These are phyloP conservation scores for Hyperopisus bebe DNA, from an alignment of 2,113 vertebrate species.

Conservation along the genomic window DNA sequence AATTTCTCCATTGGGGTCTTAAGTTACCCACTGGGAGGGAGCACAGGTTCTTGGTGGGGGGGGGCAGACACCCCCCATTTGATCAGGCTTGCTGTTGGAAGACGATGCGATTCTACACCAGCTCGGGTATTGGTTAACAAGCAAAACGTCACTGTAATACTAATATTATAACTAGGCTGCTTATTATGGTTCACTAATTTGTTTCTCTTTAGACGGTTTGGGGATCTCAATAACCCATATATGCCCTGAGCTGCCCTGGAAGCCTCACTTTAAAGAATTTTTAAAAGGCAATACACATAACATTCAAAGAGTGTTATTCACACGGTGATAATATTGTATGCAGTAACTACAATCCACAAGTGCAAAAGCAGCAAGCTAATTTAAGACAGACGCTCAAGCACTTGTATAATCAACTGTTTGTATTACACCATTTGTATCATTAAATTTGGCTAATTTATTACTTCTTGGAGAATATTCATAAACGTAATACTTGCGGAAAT, in stretches of 20 bases:
- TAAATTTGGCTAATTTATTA: not conserved
- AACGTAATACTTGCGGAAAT: not conserved
- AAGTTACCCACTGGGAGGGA: conserved; percentile 15
- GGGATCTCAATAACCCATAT: not conserved
- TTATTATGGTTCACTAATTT: not conserved
- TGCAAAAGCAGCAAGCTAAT: not conserved
- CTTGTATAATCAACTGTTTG: not conserved
- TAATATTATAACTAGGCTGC: not conserved
- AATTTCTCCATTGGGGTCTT: conserved; percentile 20
- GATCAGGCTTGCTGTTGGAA: not conserved
- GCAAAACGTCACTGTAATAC: not conserved
- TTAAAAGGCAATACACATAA: not conserved
- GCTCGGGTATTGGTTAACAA: not conserved
- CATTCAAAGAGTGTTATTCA: not conserved
- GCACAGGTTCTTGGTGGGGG: not conserved
- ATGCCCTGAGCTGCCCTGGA: not conserved
- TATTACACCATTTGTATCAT: not conserved
- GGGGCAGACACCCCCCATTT: not conserved
- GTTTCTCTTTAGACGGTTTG: not conserved
- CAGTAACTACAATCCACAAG: not conserved
- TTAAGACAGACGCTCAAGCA: not conserved
- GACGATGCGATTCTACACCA: not conserved
- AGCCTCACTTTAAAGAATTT: not conserved
- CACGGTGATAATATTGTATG: not conserved
- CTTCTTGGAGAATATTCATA: not conserved